These are phyloP conservation scores for Stenichneumon culpator DNA, from an alignment of 2,888 invertebrate genomes.

Conservation along the genomic window DNA sequence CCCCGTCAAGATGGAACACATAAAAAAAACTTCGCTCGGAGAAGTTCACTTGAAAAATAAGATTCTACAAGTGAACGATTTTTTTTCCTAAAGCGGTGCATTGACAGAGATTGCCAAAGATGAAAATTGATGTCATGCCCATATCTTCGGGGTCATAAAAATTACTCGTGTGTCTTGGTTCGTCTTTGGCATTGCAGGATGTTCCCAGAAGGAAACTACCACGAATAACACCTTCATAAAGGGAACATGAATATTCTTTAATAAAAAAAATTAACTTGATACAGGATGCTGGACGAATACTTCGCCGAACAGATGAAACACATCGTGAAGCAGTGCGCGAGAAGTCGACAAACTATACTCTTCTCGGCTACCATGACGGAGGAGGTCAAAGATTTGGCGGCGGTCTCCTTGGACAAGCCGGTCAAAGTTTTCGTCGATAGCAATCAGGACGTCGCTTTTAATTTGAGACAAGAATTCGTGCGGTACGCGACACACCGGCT, in stretches of 20 bases:
- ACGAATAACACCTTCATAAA: not conserved
- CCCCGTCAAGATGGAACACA: too few relatives aligned
- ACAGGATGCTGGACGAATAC: slow-evolving; percentile 98
- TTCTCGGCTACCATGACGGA: slow-evolving; percentile 99
- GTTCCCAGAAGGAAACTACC: not conserved
- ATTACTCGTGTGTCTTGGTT: too few relatives aligned
- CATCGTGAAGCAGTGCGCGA: slow-evolving; percentile 96
- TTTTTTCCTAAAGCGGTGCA: too few relatives aligned
- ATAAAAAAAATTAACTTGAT: not conserved
- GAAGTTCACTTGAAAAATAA: too few relatives aligned
- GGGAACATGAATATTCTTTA: not conserved
- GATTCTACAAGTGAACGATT: too few relatives aligned
- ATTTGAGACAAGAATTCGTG: slow-evolving; percentile 98
- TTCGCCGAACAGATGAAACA: slow-evolving; percentile 99
- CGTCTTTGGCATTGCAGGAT: not conserved
- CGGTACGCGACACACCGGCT: slow-evolving; percentile 84
- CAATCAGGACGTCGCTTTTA: slow-evolving; percentile 97
- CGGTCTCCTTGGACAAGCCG: slow-evolving; percentile 96
- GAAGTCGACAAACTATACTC: slow-evolving; percentile 97
- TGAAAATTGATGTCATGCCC: too few relatives aligned
- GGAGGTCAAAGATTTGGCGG: slow-evolving; percentile 96
- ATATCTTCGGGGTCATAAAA: too few relatives aligned
- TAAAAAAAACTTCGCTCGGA: too few relatives aligned
- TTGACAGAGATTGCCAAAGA: too few relatives aligned
- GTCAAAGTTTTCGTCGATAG: slow-evolving; percentile 98